Evolutionary conservation across 2,113 vertebrate species (phyloP).

Genomic region (Lepisosteus osseus): DNA sequence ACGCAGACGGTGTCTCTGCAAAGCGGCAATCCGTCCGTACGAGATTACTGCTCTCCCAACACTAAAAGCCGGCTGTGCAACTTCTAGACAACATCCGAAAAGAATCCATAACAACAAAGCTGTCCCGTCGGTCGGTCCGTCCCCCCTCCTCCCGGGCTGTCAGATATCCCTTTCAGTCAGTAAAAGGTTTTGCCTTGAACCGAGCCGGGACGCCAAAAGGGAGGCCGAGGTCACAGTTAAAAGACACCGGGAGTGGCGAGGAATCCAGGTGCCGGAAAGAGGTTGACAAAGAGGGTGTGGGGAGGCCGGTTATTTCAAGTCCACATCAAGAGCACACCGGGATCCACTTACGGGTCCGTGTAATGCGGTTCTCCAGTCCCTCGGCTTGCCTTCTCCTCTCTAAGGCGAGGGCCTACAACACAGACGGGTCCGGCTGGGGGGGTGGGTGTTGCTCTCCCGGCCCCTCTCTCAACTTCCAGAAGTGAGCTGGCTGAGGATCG

Average conservation of each 20-base stretch:
- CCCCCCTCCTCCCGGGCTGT: neutral
- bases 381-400: slow-evolving; percentile 11
- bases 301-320: slow-evolving; percentile 1
- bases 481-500: slow-evolving; percentile 12
- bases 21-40: too few relatives aligned
- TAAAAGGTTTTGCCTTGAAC: neutral
- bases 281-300: slow-evolving; percentile 16
- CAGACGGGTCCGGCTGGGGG: neutral
- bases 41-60: too few relatives aligned
- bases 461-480: too few relatives aligned
- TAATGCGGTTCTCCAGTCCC: neutral
- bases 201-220: neutral
- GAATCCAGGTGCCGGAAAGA: slow-evolving; percentile 8
- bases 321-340: neutral
- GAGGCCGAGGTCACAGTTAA: neutral
- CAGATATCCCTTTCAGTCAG: neutral
- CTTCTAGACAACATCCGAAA: too few relatives aligned
- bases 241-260: neutral
- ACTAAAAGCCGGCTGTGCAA: too few relatives aligned
- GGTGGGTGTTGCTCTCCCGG: too few relatives aligned
- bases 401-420: slow-evolving; percentile 20
- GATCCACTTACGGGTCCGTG: neutral
- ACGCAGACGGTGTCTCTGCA: too few relatives aligned
- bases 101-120: too few relatives aligned
- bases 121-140: too few relatives aligned